Evolutionary conservation across 2,113 vertebrate species (phyloP), one percentile per base, ranked within the genome.

Genomic region (Catharus fuscescens): DNA sequence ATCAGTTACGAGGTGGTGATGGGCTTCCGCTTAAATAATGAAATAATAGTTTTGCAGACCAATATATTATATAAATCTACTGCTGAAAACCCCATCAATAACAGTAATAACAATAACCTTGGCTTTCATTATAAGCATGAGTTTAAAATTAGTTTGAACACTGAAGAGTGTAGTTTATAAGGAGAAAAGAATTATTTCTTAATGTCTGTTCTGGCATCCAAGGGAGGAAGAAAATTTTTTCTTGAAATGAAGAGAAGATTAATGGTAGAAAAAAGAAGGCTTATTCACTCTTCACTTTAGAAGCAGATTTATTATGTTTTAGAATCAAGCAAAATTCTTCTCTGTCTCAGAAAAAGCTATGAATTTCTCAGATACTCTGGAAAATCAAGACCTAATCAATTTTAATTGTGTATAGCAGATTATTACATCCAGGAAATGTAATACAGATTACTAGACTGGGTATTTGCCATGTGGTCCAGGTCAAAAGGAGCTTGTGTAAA

Each of bases 91-190:
- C 40, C 12, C 64, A 90, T 73, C 77, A 80, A 36, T 20, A 93
- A 25, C 18, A 32, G 36, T 65, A 80, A 70, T 36, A 82, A 71
- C 62, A 82, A 64, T 74, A 79, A 79, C 56, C 34, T 74, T 64
- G 69, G 74, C 36, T 93, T 95, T 36, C 48, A 65, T 2, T 7
- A 47, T 79, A 93, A 93, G 19, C 0, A 0, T 52, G 14, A 73
- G 26, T 89, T 84, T 91, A 79, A 84, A 93, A 91, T 91, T 76
- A 92, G 45, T 48, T 81, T 57, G 36, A 93, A 10, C 21, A 26
- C 8, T 61, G 36, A 80, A 91, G n/a, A 79, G 25, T 45, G 31
- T 53, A 34, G 17, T 56, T 74, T 76, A 47, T 64, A 86, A 72
- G 21, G 54, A 88, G 40, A 80, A 95, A 89, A 73, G 9, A 90